A percentile compares a stretch with the other conserved stretches of the same genome.
Conservation (phyloP, 2,797 vertebrate species). For the Parauchenoglanis ngamensis region DNA sequence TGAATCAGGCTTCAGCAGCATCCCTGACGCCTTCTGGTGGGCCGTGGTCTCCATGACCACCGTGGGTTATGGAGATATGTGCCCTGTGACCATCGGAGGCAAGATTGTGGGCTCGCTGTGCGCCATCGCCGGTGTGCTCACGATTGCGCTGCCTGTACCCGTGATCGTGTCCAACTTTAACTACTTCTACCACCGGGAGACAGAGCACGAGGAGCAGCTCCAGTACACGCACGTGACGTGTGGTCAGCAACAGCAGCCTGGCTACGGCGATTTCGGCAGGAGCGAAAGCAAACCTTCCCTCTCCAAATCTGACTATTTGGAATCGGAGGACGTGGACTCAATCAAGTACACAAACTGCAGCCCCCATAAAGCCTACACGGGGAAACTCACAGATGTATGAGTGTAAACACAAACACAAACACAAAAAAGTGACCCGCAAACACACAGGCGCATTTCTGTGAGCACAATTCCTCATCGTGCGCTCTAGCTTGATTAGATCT, state of each 20-base stretch:
- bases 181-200: conserved; percentile 96
- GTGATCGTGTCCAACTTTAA: conserved; percentile 97
- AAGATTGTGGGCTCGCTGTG: conserved; percentile 94
- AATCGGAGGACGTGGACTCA: conserved; percentile 81
- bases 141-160: conserved; percentile 89
- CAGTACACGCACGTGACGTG: conserved; percentile 93
- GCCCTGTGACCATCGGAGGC: conserved; percentile 90
- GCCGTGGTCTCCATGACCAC: conserved; percentile 97
- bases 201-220: conserved; percentile 89
- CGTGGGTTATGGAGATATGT: conserved; percentile 94
- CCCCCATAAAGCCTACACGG: conserved; percentile 79
- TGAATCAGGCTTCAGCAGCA: conserved; percentile 86
- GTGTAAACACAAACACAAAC: neutral
- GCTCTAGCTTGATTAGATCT: conserved; percentile 59
- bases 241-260: conserved; percentile 83
- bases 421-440: conserved; percentile 32
- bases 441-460: conserved; percentile 50
- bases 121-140: conserved; percentile 90
- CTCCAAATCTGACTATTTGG: conserved; percentile 82
- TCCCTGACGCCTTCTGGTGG: conserved; percentile 97
- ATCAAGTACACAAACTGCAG: conserved; percentile 86
- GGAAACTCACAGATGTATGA: conserved; percentile 90
- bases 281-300: conserved; percentile 81
- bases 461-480: conserved; percentile 54
- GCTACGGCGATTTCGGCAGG: conserved; percentile 77